A percentile compares a stretch with the other conserved stretches of the same genome.
Conservation (phyloP, 2,113 vertebrate species). For the Casuarius casuarius region DNA sequence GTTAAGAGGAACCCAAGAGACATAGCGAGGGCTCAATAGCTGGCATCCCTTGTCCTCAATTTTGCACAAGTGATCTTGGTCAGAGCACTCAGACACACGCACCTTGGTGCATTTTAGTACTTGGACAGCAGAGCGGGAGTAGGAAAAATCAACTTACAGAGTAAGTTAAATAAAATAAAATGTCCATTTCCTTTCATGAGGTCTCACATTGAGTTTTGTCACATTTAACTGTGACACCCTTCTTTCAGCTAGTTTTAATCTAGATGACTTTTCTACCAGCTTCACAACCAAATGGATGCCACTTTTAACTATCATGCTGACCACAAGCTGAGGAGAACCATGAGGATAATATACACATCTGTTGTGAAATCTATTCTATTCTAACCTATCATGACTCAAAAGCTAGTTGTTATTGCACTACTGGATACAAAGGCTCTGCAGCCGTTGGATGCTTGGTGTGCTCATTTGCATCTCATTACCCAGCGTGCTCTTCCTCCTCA, state of each 20-base stretch:
- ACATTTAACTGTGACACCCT: neutral
- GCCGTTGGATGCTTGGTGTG: slow-evolving; percentile 36
- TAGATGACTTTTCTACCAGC: neutral
- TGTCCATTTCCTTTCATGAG: neutral
- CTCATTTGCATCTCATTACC: slow-evolving; percentile 74
- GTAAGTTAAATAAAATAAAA: neutral
- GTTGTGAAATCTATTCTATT: slow-evolving; percentile 46
- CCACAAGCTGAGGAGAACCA: slow-evolving; percentile 40
- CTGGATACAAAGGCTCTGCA: slow-evolving; percentile 46
- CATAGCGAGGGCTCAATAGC: neutral
- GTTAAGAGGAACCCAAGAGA: neutral
- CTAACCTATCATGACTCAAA: slow-evolving; percentile 58
- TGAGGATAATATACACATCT: neutral
- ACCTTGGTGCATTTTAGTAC: neutral
- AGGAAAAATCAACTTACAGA: neutral
- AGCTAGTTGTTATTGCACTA: slow-evolving; percentile 60
- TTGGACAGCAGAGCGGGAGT: neutral
- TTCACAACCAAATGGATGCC: slow-evolving; percentile 15
- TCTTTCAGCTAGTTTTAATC: neutral
- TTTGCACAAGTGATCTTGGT: neutral
- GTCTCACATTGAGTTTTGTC: neutral
- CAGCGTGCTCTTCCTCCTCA: slow-evolving; percentile 59
- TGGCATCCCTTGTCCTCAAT: neutral
- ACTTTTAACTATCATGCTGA: slow-evolving; percentile 25
- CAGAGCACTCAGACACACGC: neutral